Evolutionary conservation across 2,797 vertebrate species (phyloP).

Genomic region (Parambassis ranga): DNA sequence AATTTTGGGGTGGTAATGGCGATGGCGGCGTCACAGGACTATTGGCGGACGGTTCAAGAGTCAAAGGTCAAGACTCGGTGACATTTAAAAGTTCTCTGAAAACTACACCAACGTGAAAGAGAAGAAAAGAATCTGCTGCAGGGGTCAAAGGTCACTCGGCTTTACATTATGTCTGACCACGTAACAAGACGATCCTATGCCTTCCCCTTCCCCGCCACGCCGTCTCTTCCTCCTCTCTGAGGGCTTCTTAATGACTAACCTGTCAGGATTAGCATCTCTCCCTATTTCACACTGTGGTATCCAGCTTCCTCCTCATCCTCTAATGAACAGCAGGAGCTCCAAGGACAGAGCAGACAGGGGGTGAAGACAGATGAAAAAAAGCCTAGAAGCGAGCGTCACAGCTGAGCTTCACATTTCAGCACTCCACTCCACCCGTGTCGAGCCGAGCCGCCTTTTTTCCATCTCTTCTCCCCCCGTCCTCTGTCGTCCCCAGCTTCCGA

Average conservation of each 20-base stretch:
- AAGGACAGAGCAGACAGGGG: constrained; percentile 64
- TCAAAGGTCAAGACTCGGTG: constrained; percentile 20
- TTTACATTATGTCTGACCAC: constrained; percentile 35
- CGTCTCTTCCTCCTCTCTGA: constrained; percentile 48
- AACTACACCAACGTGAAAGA: not conserved
- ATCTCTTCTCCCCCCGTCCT: constrained; percentile 22
- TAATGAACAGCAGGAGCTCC: constrained; percentile 63
- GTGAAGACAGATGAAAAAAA: constrained; percentile 62
- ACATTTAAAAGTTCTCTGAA: constrained; percentile 19
- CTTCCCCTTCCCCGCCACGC: not conserved
- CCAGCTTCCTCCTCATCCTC: constrained; percentile 59
- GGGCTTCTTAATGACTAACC: constrained; percentile 72
- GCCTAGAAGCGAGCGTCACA: constrained; percentile 35
- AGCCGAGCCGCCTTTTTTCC: constrained; percentile 32
- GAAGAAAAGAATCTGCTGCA: constrained; percentile 2
- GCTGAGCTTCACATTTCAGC: constrained; percentile 63
- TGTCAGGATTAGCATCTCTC: constrained; percentile 75
- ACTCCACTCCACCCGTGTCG: constrained; percentile 22
- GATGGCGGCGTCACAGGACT: not conserved
- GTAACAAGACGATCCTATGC: constrained; percentile 27
- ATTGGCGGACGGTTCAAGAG: not conserved
- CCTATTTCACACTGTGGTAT: constrained; percentile 65
- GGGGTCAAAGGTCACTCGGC: constrained; percentile 42
- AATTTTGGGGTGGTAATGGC: constrained; percentile 9
- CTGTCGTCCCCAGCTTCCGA: constrained; percentile 50